phyloP scores from a whole-genome alignment of 30 jellyfish, hydroid and myxozoan genomes.

The Cassiopea andromeda region DNA sequence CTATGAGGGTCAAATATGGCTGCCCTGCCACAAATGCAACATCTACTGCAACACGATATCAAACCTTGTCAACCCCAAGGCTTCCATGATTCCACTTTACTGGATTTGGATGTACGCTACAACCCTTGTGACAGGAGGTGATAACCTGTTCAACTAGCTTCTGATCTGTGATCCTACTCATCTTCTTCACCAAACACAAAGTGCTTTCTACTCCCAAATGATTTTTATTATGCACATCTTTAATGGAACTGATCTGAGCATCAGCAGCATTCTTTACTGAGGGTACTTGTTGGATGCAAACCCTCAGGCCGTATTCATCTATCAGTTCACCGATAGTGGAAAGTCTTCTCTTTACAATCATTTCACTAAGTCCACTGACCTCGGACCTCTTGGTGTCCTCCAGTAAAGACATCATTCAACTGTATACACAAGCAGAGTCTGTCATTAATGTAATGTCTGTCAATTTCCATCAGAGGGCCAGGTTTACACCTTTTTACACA shows the following conservation, averaged over 20 bases:
- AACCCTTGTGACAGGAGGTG: constrained; percentile 4
- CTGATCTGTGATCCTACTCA: neutral
- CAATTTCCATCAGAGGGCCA: constrained; percentile 31
- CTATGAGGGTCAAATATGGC: constrained; percentile 5
- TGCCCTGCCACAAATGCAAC: constrained; percentile 3
- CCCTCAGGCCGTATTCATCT: constrained; percentile 33
- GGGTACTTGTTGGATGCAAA: constrained; percentile 23
- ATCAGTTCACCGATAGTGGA: constrained; percentile 12
- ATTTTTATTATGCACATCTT: neutral
- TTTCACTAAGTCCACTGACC: constrained; percentile 19
- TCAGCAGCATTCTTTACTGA: constrained; percentile 56
- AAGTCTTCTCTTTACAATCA: constrained; percentile 48
- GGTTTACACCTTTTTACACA: constrained; percentile 12
- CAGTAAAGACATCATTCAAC: neutral
- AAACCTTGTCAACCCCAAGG: constrained; percentile 6
- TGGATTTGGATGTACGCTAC: neutral
- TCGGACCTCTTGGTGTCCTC: neutral
- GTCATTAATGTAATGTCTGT: neutral
- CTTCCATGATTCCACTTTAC: neutral
- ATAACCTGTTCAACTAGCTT: neutral
- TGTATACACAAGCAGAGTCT: constrained; percentile 21
- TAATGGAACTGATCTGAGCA: constrained; percentile 11
- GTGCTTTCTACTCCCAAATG: constrained; percentile 17
- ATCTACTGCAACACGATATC: constrained; percentile 34
- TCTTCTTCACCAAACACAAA: neutral